phyloP scores from a whole-genome alignment of 2,797 vertebrate genomes.

The Chlorospingus flavigularis region DNA sequence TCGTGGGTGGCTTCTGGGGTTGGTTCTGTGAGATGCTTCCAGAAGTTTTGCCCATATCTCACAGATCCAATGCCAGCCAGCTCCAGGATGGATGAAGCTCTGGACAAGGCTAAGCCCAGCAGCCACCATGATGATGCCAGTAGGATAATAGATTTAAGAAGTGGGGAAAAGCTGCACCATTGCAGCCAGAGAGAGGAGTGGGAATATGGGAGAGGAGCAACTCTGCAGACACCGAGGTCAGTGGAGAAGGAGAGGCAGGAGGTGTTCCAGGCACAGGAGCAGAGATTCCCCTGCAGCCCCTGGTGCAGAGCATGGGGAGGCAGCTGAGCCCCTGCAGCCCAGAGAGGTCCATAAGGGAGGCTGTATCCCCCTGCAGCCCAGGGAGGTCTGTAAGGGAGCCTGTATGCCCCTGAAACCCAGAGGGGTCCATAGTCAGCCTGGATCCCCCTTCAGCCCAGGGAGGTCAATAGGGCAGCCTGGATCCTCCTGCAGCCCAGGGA shows the following conservation, averaged over 20 bases:
- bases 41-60: neutral
- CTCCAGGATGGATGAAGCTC: too few relatives aligned
- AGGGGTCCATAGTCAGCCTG: neutral
- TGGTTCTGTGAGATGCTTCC: neutral
- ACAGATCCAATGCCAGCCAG: neutral
- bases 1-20: neutral
- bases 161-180: neutral
- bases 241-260: neutral
- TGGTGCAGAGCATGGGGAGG: neutral
- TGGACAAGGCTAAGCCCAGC: neutral
- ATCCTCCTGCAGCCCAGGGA: neutral
- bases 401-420: neutral
- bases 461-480: too few relatives aligned
- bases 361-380: neutral
- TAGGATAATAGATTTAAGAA: neutral
- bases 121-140: rapidly evolving
- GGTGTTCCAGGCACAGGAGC: rapidly evolving
- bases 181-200: neutral
- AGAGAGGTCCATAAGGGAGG: too few relatives aligned
- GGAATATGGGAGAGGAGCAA: neutral
- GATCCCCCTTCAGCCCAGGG: too few relatives aligned
- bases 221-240: neutral
- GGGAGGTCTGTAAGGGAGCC: neutral
- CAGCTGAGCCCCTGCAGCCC: neutral
- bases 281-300: neutral